A percentile compares a stretch with the other conserved stretches of the same genome.
These are phyloP conservation scores for Archegozetes longisetosus DNA, from an alignment of 1,140 invertebrate genomes.

Conservation along the genomic window DNA sequence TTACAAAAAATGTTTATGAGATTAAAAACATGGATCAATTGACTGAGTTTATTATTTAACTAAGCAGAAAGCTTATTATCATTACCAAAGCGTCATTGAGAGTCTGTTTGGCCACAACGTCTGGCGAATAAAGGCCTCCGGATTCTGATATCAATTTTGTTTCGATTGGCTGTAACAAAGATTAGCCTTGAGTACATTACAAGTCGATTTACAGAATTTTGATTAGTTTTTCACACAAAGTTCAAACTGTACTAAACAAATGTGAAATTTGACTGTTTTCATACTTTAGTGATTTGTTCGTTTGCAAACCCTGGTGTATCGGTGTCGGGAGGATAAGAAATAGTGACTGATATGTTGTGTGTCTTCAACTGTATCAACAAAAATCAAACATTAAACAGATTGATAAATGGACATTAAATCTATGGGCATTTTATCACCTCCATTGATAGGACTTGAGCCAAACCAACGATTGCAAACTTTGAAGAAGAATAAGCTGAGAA, in stretches of 20 bases:
- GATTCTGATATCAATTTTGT: constrained; percentile 70
- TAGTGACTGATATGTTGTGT: constrained; percentile 64
- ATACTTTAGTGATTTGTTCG: constrained; percentile 57
- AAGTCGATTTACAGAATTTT: constrained; percentile 7
- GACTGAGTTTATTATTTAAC: too few species aligned
- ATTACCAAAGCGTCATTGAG: constrained; percentile 65
- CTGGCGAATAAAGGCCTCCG: constrained; percentile 54
- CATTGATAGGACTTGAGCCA: constrained; percentile 84
- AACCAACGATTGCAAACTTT: constrained; percentile 85
- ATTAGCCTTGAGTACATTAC: too few species aligned
- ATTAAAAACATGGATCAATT: too few species aligned
- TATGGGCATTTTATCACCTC: constrained; percentile 41
- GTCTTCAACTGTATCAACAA: constrained; percentile 40
- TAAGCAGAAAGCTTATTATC: too few species aligned
- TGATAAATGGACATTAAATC: not conserved
- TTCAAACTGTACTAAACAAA: not conserved
- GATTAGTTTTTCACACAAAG: not conserved
- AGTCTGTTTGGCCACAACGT: constrained; percentile 59
- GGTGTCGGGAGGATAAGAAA: constrained; percentile 86
- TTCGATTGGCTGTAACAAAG: constrained; percentile 47
- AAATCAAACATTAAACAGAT: constrained; percentile 10
- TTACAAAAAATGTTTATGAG: too few species aligned
- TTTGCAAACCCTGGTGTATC: constrained; percentile 85
- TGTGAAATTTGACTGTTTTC: too few species aligned
- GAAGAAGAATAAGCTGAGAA: constrained; percentile 75